Conservation (phyloP, 2,113 vertebrate genomes). For the Spea multiplicata region DNA sequence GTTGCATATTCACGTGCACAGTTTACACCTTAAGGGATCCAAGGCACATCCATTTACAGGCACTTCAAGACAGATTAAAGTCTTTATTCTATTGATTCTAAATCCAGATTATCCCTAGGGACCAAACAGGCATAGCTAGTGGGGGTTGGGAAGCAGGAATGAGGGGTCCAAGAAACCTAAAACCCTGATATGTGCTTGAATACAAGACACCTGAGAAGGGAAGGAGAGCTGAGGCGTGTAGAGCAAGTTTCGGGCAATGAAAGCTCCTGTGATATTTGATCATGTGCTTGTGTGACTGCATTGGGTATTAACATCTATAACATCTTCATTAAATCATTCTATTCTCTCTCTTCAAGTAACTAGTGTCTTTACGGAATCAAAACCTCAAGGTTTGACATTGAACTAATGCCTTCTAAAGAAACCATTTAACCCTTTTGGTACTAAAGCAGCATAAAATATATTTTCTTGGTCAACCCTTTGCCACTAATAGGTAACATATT, state of each 20-base stretch:
- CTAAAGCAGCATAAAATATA: neutral
- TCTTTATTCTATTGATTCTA: slow-evolving; percentile 5
- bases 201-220: slow-evolving; percentile 42
- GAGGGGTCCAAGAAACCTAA: slow-evolving; percentile 31
- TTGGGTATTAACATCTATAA: neutral
- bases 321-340: slow-evolving; percentile 25
- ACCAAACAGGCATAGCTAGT: slow-evolving; percentile 27
- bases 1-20: slow-evolving; percentile 17
- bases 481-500: neutral
- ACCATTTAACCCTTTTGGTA: slow-evolving; percentile 19
- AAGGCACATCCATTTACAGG: slow-evolving; percentile 17
- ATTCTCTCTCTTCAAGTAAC: slow-evolving; percentile 22
- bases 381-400: slow-evolving; percentile 38
- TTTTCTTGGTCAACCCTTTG: neutral
- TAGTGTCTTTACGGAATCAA: slow-evolving; percentile 23
- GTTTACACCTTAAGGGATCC: slow-evolving; percentile 22
- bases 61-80: slow-evolving; percentile 37
- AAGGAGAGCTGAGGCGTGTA: slow-evolving; percentile 36
- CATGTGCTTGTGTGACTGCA: slow-evolving; percentile 11
- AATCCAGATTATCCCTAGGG: slow-evolving; percentile 30
- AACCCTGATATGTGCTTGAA: slow-evolving; percentile 36
- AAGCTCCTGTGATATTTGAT: slow-evolving; percentile 41
- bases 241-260: slow-evolving; percentile 32
- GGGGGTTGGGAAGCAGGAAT: slow-evolving; percentile 20
- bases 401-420: slow-evolving; percentile 36